Evolutionary conservation across 2,888 invertebrate species (phyloP).

Genomic region (Melangyna quadrimaculata): DNA sequence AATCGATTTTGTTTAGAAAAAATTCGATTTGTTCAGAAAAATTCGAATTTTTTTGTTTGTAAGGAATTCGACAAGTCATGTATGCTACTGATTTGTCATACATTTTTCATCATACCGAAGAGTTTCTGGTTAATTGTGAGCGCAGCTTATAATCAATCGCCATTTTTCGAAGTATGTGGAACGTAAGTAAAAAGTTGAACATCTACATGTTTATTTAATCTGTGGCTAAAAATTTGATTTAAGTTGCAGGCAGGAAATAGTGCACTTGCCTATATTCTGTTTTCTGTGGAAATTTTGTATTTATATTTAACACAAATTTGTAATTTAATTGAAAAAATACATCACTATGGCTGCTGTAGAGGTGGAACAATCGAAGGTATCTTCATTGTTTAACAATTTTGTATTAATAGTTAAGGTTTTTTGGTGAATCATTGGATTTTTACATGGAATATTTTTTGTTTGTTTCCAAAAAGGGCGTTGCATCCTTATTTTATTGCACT

Average conservation of each 20-base stretch:
- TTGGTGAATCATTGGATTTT: background rate
- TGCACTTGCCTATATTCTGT: constrained; percentile 40
- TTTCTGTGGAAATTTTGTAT: constrained; percentile 26
- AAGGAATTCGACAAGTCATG: too few relatives aligned
- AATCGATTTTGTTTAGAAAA: too few relatives aligned
- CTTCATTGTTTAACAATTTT: constrained; percentile 49
- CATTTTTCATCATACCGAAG: too few relatives aligned
- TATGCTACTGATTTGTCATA: too few relatives aligned
- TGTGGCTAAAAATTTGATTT: background rate
- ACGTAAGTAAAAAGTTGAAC: background rate
- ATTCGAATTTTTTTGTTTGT: too few relatives aligned
- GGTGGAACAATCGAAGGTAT: constrained; percentile 80
- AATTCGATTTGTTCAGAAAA: too few relatives aligned
- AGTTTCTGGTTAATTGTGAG: background rate
- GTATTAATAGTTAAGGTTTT: background rate
- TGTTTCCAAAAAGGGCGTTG: constrained; percentile 65
- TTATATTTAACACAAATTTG: constrained; percentile 8
- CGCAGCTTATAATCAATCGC: background rate
- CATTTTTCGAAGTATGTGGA: constrained; percentile 29
- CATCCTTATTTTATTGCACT: constrained; percentile 49
- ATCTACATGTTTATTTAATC: background rate
- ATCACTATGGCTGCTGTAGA: constrained; percentile 76
- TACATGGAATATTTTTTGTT: constrained; percentile 55
- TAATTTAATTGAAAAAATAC: constrained; percentile 4
- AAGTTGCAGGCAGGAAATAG: constrained; percentile 8